Percentiles rank a stretch among this genome's conserved stretches.
Conservation (phyloP, 2,797 vertebrate genomes). For the Microcaecilia unicolor region DNA sequence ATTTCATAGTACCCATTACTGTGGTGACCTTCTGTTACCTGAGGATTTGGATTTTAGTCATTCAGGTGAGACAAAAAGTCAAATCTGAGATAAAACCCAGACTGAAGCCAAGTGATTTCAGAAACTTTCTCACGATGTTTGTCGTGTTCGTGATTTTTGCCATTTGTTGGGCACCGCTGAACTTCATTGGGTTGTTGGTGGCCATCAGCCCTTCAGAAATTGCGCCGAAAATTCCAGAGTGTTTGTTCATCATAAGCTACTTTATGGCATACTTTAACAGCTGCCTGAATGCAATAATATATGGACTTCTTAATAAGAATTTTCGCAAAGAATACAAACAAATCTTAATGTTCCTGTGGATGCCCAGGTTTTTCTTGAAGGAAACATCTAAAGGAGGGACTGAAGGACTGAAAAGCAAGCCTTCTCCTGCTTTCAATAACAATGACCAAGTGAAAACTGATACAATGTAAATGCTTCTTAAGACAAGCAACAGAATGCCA, state of each 20-base stretch:
- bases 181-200: conserved; percentile 72
- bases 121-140: conserved; percentile 81
- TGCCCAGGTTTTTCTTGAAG: conserved; percentile 61
- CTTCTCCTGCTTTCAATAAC: conserved; percentile 70
- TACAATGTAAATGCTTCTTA: conserved; percentile 39
- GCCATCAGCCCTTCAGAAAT: conserved; percentile 59
- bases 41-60: conserved; percentile 74
- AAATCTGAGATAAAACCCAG: conserved; percentile 57
- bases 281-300: conserved; percentile 81
- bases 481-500: not conserved
- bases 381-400: conserved; percentile 65
- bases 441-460: conserved; percentile 64
- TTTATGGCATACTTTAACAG: conserved; percentile 87
- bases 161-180: conserved; percentile 77
- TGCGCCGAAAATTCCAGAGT: conserved; percentile 66
- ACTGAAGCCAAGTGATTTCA: conserved; percentile 59
- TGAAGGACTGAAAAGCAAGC: conserved; percentile 63
- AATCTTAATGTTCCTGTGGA: conserved; percentile 68
- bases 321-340: conserved; percentile 75
- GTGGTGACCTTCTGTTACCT: conserved; percentile 80
- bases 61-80: conserved; percentile 67
- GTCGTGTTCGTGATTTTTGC: conserved; percentile 79
- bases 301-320: conserved; percentile 81
- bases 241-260: conserved; percentile 75
- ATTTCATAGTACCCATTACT: conserved; percentile 72